phyloP scores from a whole-genome alignment of 2,113 vertebrate species.

The Catharus bicknelli region DNA sequence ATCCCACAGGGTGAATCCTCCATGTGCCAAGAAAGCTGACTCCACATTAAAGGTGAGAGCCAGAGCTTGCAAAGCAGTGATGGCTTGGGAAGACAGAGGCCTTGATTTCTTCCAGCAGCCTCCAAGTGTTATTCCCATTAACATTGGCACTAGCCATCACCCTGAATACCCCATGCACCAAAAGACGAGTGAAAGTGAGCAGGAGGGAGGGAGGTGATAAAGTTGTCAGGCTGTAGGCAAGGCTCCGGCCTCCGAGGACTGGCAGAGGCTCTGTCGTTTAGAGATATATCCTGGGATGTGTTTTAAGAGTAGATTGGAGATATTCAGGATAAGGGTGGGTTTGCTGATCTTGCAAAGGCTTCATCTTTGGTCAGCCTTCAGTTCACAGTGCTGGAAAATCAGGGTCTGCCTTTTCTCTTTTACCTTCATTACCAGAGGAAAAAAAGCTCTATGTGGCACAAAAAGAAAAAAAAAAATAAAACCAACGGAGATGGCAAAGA shows the following conservation, averaged over 20 bases:
- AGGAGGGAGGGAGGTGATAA: slow-evolving; percentile 29
- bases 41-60: slow-evolving; percentile 65
- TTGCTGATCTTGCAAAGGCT: neutral
- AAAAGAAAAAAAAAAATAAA: neutral
- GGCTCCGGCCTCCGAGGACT: neutral
- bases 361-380: neutral
- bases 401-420: neutral
- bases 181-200: neutral
- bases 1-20: slow-evolving; percentile 58
- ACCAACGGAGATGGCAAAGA: neutral
- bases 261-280: neutral
- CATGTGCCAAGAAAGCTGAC: slow-evolving; percentile 55
- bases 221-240: slow-evolving; percentile 45
- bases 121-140: slow-evolving; percentile 50
- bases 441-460: neutral
- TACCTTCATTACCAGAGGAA: neutral
- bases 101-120: slow-evolving; percentile 20
- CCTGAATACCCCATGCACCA: slow-evolving; percentile 35
- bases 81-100: slow-evolving; percentile 34
- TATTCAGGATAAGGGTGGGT: neutral
- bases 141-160: neutral
- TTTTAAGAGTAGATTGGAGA: neutral
- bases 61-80: slow-evolving; percentile 32
- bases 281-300: neutral
- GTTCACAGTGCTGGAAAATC: neutral